These are phyloP conservation scores for Hippocampus mohnikei DNA, from an alignment of 2,113 vertebrate genomes.

Conservation along the genomic window DNA sequence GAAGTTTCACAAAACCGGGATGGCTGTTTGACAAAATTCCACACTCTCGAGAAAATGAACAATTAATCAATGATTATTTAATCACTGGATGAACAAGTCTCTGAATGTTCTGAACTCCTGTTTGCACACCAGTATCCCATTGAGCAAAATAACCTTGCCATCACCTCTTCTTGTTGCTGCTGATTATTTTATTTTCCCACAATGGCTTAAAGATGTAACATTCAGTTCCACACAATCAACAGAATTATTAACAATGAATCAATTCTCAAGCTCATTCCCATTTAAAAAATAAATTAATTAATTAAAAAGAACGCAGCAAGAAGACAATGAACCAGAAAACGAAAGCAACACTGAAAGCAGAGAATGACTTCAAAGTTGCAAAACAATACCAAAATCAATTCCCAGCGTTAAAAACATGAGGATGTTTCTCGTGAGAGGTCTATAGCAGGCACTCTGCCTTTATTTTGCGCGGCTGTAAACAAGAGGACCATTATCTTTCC, in stretches of 20 bases:
- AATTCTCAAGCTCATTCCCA: not conserved
- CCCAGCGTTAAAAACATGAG: not conserved
- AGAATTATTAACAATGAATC: not conserved
- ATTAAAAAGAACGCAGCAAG: not conserved
- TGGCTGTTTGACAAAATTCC: not conserved
- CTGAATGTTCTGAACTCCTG: not conserved
- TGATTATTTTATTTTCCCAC: not conserved
- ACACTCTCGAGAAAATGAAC: not conserved
- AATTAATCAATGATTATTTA: not conserved
- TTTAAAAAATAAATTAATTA: not conserved
- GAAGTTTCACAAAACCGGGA: not conserved
- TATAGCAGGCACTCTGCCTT: not conserved
- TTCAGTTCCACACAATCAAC: not conserved
- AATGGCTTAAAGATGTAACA: not conserved
- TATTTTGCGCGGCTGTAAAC: constrained; percentile 35
- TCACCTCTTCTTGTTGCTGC: not conserved
- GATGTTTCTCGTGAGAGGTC: constrained; percentile 8
- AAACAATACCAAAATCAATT: not conserved
- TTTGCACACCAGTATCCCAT: not conserved
- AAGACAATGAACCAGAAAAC: not conserved
- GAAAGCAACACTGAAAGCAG: not conserved
- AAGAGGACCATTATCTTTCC: constrained; percentile 47
- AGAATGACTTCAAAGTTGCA: not conserved
- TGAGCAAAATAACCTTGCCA: not conserved
- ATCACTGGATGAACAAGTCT: too few relatives aligned